phyloP scores from a whole-genome alignment of 2,888 invertebrate genomes.

The Sussaba pulchella region DNA sequence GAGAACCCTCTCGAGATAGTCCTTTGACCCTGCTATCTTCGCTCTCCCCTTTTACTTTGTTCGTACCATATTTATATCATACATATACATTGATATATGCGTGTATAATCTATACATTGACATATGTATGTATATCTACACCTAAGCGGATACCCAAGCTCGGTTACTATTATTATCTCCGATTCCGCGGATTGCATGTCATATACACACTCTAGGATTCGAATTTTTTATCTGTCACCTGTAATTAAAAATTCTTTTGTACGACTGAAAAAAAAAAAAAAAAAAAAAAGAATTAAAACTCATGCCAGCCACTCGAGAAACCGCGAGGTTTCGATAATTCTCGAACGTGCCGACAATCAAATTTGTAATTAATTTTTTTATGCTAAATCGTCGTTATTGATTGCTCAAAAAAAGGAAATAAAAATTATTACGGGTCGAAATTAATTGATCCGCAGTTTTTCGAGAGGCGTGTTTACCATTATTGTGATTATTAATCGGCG shows the following conservation, averaged over 20 bases:
- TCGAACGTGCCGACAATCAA: not conserved
- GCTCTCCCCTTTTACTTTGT: slow-evolving; percentile 34
- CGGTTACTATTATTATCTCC: slow-evolving; percentile 60
- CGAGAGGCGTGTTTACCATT: slow-evolving; percentile 53
- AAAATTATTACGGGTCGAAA: not conserved
- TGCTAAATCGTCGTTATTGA: not conserved
- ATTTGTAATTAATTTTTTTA: not conserved
- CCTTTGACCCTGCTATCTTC: slow-evolving; percentile 45
- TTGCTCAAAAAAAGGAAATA: not conserved
- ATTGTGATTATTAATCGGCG: slow-evolving; percentile 57
- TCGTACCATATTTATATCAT: slow-evolving; percentile 39
- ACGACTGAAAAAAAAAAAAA: slow-evolving; percentile 38
- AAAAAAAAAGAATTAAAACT: slow-evolving; percentile 43
- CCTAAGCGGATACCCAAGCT: slow-evolving; percentile 67
- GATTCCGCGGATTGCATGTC: slow-evolving; percentile 79
- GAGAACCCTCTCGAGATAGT: slow-evolving; percentile 50
- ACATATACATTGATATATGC: slow-evolving; percentile 53
- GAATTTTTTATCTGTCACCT: slow-evolving; percentile 78
- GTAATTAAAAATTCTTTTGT: slow-evolving; percentile 71
- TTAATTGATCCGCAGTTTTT: slow-evolving; percentile 44
- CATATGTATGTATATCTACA: slow-evolving; percentile 16
- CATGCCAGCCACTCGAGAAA: slow-evolving; percentile 59
- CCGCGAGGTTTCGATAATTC: slow-evolving; percentile 13
- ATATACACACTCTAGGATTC: slow-evolving; percentile 83
- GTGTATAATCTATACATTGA: not conserved